Percentiles rank a stretch among this genome's conserved stretches.
phyloP scores from a whole-genome alignment of 1,140 invertebrate species.

The Armadillidium nasatum region DNA sequence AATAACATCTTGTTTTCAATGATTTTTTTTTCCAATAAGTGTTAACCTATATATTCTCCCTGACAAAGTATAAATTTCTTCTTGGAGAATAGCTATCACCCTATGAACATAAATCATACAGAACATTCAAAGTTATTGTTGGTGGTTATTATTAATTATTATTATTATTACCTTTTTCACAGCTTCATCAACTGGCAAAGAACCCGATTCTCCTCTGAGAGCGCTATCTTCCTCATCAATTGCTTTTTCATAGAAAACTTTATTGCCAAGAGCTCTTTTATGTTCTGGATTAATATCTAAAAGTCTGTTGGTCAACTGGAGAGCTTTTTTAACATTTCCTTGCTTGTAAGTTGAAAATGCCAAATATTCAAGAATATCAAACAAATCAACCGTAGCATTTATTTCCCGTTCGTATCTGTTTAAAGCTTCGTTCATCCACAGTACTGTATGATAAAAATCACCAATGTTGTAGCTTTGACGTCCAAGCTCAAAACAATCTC shows the following conservation, averaged over 20 bases:
- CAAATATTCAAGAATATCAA: conserved; percentile 91
- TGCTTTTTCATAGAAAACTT: conserved; percentile 75
- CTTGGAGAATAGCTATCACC: no score
- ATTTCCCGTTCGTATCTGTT: conserved; percentile 59
- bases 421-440: conserved; percentile 94
- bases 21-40: no score
- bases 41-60: no score
- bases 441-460: conserved; percentile 87
- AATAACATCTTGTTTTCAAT: no score
- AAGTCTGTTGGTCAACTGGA: conserved; percentile 85
- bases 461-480: conserved; percentile 87
- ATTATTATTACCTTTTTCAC: conserved; percentile 46
- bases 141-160: no score
- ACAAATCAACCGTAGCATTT: conserved; percentile 51
- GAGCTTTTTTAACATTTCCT: conserved; percentile 78
- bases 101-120: no score
- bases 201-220: conserved; percentile 62
- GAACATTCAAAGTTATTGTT: no score
- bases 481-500: conserved; percentile 94
- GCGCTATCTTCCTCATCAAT: conserved; percentile 52
- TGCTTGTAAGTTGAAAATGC: conserved; percentile 91
- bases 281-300: conserved; percentile 76
- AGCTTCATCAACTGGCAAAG: conserved; percentile 47
- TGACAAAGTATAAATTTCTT: no score
- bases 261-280: conserved; percentile 74